Evolutionary conservation across 2,797 vertebrate species (phyloP).

Genomic region (Pangasius krempfi): DNA sequence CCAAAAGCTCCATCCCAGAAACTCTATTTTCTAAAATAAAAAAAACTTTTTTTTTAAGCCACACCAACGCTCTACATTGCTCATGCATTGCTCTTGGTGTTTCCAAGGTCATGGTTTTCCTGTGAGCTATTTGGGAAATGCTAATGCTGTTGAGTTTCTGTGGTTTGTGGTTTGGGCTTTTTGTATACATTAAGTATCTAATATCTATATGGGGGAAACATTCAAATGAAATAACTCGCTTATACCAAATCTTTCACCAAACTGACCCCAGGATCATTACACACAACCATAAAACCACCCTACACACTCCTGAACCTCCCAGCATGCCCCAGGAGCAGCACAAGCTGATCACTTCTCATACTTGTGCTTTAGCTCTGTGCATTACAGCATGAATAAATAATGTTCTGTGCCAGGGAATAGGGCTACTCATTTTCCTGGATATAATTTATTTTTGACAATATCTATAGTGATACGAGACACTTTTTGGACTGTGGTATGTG

Average conservation of each 20-base stretch:
- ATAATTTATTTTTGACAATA: background rate
- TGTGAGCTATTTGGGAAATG: background rate
- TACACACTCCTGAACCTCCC: background rate
- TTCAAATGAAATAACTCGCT: background rate
- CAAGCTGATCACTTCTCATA: background rate
- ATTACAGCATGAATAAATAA: background rate
- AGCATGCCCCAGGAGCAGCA: background rate
- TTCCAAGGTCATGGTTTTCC: background rate
- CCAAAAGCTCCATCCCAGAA: constrained; percentile 49
- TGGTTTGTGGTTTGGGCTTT: background rate
- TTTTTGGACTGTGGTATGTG: background rate
- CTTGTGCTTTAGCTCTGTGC: background rate
- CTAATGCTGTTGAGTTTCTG: background rate
- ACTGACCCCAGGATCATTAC: background rate
- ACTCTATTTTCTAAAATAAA: background rate
- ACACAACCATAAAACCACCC: background rate
- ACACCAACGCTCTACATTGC: background rate
- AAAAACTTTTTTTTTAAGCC: background rate
- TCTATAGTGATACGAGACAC: background rate
- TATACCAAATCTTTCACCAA: background rate
- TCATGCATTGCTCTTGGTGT: background rate
- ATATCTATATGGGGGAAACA: background rate
- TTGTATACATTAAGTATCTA: background rate
- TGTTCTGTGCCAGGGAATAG: background rate
- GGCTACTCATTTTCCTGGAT: background rate